Base-by-base conservation (phyloP, 2,797 vertebrate species). In the Myotis pilosus region DNA sequence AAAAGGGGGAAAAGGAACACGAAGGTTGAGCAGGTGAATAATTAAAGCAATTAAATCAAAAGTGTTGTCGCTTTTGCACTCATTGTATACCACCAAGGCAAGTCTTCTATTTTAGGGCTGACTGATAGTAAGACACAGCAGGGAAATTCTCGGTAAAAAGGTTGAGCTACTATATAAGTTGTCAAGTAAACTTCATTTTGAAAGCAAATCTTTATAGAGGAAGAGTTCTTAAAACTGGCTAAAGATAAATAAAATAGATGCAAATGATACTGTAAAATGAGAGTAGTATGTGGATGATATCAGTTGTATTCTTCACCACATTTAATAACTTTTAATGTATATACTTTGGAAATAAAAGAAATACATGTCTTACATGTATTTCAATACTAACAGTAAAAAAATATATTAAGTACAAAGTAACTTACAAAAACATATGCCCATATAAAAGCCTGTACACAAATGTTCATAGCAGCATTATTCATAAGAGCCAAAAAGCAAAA, bases 11-110 rank as follows among this genome's bases (percentile, higher is more conserved):
- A 79, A 96, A 53, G 23, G 80, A 87, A 25, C 30, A 74, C 60
- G 30, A 36, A 92, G n/a, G 82, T n/a, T 88, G 69, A 84, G 44
- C 66, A 76, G 82, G 74, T 83, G 79, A 95, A 47, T 92, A 97
- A 96, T 94, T 86, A 93, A 89, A 47, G 92, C 79, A 96, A 94
- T 95, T 95, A 95, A 95, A 71, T 71, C 30, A 25, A 83, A 91
- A 81, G 84, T 85, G 57, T 71, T 93, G 87, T 96, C 94, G 90
- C 95, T 96, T 97, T 84, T 91, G 38, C 28, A 38, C 74, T 92
- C 68, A 23, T 25, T 68, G 69, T 89, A 57, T 83, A 44, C 38
- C 25, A 41, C 82, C 57, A 57, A 33, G 22, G 53, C 28, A 90
- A 51, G 12, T 85, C 84, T 92, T 89, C 81, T 95, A 30, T 96